These are phyloP conservation scores for Drosophila equinoxialis DNA, from an alignment of 1,140 invertebrate genomes.

Conservation along the genomic window DNA sequence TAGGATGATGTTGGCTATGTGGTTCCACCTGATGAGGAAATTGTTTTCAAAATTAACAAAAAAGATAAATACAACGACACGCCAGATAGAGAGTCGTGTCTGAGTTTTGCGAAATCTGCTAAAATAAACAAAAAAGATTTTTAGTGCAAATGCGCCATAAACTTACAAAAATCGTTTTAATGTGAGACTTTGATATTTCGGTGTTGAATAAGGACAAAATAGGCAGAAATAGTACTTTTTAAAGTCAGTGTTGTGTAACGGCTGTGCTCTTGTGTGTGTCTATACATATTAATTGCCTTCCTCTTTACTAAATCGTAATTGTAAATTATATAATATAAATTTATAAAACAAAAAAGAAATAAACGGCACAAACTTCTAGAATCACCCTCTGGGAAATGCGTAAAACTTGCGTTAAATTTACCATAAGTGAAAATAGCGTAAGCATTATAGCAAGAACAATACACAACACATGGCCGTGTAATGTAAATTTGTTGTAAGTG, in stretches of 20 bases:
- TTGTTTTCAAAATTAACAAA: conserved; percentile 70
- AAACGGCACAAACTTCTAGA: not conserved
- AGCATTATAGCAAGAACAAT: not conserved
- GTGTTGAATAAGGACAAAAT: too few relatives aligned
- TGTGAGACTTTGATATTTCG: too few relatives aligned
- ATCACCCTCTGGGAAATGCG: conserved; percentile 12
- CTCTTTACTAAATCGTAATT: too few relatives aligned
- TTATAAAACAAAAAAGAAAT: not conserved
- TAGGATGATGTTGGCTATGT: conserved; percentile 60
- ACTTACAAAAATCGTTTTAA: too few relatives aligned
- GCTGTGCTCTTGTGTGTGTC: too few relatives aligned
- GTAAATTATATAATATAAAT: too few relatives aligned
- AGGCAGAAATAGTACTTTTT: too few relatives aligned
- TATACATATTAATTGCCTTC: too few relatives aligned
- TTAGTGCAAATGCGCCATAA: too few relatives aligned
- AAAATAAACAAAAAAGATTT: not conserved
- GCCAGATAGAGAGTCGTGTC: conserved; percentile 7
- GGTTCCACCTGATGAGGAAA: conserved; percentile 70
- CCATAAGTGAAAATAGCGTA: conserved; percentile 21
- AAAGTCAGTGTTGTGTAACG: too few relatives aligned
- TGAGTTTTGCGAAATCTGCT: not conserved
- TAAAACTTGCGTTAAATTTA: conserved; percentile 35
- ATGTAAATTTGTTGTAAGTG: conserved; percentile 53
- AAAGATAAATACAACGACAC: conserved; percentile 12
- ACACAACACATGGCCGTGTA: conserved; percentile 37